Conservation (phyloP, 2,797 vertebrate species). For the Limnodromus scolopaceus region DNA sequence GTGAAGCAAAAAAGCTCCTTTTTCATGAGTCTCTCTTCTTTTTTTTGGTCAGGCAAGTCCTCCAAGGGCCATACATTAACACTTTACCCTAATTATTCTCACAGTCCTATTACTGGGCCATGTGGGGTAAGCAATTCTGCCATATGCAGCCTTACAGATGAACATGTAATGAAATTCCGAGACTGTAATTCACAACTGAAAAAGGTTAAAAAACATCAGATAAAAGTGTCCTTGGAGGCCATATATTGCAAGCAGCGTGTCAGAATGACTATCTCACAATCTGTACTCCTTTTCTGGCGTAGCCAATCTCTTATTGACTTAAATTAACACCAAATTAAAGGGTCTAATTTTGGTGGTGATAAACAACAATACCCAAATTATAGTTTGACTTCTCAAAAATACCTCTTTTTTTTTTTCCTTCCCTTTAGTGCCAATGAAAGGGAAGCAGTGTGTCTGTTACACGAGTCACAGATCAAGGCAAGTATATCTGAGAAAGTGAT, state of each 20-base stretch:
- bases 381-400: not conserved
- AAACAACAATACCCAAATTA: not conserved
- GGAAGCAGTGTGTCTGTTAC: not conserved
- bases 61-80: slow-evolving; percentile 8
- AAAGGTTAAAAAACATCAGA: not conserved
- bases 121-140: not conserved
- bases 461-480: too few species aligned
- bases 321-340: slow-evolving; percentile 6
- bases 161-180: not conserved
- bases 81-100: slow-evolving; percentile 30
- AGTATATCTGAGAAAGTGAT: not conserved
- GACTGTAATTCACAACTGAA: not conserved
- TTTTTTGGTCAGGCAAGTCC: not conserved
- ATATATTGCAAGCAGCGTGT: not conserved
- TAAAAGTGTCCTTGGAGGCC: slow-evolving; percentile 4
- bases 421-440: not conserved
- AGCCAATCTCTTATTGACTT: not conserved
- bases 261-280: not conserved
- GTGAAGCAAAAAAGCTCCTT: not conserved
- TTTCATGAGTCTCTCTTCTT: not conserved
- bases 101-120: not conserved
- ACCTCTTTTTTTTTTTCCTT: not conserved
- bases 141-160: not conserved
- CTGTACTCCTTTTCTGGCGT: not conserved
- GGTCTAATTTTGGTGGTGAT: not conserved